Base-by-base conservation (phyloP, 2,797 vertebrate genomes). In the Intellagama lesueurii region DNA sequence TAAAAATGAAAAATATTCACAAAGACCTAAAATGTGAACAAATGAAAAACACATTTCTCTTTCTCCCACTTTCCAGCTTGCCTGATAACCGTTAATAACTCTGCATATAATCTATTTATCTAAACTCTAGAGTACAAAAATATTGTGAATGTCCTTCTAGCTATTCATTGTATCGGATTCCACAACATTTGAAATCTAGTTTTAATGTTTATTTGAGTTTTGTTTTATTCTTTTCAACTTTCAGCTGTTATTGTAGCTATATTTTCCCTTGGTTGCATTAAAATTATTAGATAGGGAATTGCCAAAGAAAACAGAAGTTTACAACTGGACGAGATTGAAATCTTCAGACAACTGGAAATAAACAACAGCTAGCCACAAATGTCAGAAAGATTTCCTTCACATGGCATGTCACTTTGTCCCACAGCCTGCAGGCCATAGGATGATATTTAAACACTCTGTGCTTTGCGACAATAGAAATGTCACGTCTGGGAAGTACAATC, bases 221-320 rank as follows among this genome's bases (percentile, higher is more conserved):
- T 85, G 40, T 64, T 32, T 81, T 47, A 19, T 79, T 19, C 19
- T 22, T 19, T 30, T 52, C 24, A 68, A 49, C 40, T 11, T 68
- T 75, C 40, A 81, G 69, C 47, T 85, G 49, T 69, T 16, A 17
- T 49, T 40, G 47, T 73, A 30, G 35, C 8, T 77, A 47, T 52
- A 52, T 68, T 52, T 76, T 93, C 12, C 68, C 90, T 91, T 90
- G 94, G 88, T 94, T 96, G 96, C 93, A 87, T 93, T 96, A 95
- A 77, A 92, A 94, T 95, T 94, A 93, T 92, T 49, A 26, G 40
- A 14, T 77, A 26, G 24, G 11, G 92, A 94, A 95, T 16, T 94
- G 91, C 35, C 92, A 81, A 91, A 92, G 85, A 93, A 94, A 94
- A 95, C 93, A 90, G 81, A 87, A 85, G 73, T 95, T 94, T 93